Conservation (phyloP, 2,113 vertebrate genomes). For the Brienomyrus longianalis region DNA sequence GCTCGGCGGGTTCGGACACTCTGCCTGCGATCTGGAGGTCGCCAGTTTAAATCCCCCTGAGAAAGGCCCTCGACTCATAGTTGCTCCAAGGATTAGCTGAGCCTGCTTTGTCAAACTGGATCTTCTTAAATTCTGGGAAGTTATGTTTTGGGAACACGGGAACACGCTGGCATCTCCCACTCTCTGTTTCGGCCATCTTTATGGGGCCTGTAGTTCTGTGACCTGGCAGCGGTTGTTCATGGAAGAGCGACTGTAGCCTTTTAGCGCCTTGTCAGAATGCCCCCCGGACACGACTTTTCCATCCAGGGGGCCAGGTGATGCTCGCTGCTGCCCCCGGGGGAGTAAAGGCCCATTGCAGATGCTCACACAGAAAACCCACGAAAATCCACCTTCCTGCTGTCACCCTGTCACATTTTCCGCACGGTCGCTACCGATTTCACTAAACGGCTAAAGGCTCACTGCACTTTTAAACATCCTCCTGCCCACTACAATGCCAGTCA, state of each 20-base stretch:
- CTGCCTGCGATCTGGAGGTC: background rate
- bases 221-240: constrained; percentile 61
- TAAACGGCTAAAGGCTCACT: background rate
- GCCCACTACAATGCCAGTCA: background rate
- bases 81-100: background rate
- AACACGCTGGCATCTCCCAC: background rate
- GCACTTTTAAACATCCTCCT: background rate
- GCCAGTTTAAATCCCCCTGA: background rate
- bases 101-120: background rate
- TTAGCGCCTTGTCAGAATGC: constrained; percentile 61
- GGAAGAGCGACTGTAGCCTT: constrained; percentile 52
- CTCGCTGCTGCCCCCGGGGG: constrained; percentile 52
- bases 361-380: constrained; percentile 35
- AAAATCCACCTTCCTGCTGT: constrained; percentile 33
- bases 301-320: constrained; percentile 52
- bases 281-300: constrained; percentile 70
- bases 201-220: constrained; percentile 41
- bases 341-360: constrained; percentile 57
- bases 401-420: constrained; percentile 26
- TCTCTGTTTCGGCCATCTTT: constrained; percentile 22
- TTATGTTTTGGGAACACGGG: background rate
- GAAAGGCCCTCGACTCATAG: no score
- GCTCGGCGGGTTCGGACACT: background rate
- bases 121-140: background rate
- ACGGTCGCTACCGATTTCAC: constrained; percentile 7